phyloP scores from a whole-genome alignment of 2,113 vertebrate genomes.

The zebrafish (Danio rerio) region DNA sequence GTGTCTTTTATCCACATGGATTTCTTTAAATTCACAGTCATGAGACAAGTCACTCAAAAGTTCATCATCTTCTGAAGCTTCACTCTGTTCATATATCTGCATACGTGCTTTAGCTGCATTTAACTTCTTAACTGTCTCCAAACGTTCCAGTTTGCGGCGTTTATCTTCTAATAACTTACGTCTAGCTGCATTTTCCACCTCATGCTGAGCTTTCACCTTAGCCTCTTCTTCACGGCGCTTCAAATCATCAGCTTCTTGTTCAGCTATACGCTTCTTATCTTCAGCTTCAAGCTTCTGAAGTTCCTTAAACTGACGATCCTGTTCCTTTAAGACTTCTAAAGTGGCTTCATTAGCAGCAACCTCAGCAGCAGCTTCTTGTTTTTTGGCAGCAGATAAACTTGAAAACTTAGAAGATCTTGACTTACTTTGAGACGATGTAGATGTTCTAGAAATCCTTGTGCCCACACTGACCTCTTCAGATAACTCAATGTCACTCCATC shows the following conservation, averaged over 20 bases:
- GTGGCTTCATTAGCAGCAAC: constrained; percentile 37
- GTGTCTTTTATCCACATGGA: too few relatives aligned
- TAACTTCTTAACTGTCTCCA: background rate
- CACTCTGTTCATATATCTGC: background rate
- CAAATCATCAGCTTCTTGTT: too few relatives aligned
- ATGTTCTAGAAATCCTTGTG: background rate
- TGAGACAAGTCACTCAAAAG: too few relatives aligned
- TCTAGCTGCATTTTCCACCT: too few relatives aligned
- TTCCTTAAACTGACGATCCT: constrained; percentile 5
- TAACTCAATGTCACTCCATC: too few relatives aligned
- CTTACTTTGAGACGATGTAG: background rate
- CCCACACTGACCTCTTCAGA: too few relatives aligned
- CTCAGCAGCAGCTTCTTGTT: constrained; percentile 29
- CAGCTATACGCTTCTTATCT: too few relatives aligned
- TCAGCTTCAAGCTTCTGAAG: too few relatives aligned
- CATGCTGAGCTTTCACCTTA: too few relatives aligned
- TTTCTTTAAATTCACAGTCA: too few relatives aligned
- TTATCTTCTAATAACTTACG: background rate
- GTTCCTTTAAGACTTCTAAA: constrained; percentile 21
- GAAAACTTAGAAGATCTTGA: too few relatives aligned
- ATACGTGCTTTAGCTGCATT: background rate
- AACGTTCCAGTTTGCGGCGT: background rate
- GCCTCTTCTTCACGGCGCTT: too few relatives aligned
- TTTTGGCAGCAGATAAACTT: background rate
- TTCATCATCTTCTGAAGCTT: background rate